Percentiles rank a stretch among this genome's conserved stretches.
These are phyloP conservation scores for Chouioia cunea DNA, from an alignment of 2,888 invertebrate genomes.

Conservation along the genomic window DNA sequence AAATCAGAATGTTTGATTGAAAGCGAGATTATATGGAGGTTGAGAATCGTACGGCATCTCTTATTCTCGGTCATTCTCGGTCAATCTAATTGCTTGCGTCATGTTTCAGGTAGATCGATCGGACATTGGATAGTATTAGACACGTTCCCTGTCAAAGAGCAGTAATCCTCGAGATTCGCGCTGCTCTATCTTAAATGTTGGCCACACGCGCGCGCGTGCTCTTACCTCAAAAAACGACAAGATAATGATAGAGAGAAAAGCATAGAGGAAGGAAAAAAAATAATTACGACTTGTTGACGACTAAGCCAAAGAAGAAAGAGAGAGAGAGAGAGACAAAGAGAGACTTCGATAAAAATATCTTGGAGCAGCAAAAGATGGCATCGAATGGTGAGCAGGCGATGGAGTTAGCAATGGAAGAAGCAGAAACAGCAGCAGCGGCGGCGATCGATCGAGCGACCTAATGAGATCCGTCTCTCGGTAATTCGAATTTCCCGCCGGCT, in stretches of 20 bases:
- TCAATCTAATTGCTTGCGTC: slow-evolving; percentile 29
- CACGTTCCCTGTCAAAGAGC: slow-evolving; percentile 23
- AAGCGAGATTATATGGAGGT: too few species aligned
- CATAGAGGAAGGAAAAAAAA: too few species aligned
- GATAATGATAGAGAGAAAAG: not conserved
- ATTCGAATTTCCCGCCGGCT: not conserved
- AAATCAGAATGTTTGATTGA: too few species aligned
- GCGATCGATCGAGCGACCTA: slow-evolving; percentile 1
- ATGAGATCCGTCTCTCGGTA: slow-evolving; percentile 13
- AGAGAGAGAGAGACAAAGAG: not conserved
- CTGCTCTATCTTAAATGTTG: not conserved
- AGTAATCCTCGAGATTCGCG: slow-evolving; percentile 31
- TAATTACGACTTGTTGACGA: not conserved
- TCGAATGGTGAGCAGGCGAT: not conserved
- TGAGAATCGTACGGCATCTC: too few species aligned
- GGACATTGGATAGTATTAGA: slow-evolving; percentile 32
- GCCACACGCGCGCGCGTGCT: not conserved
- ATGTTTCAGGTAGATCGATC: slow-evolving; percentile 36
- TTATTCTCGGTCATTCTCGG: too few species aligned
- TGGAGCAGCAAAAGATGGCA: not conserved
- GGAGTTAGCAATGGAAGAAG: not conserved
- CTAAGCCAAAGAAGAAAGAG: not conserved
- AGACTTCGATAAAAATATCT: slow-evolving; percentile 2
- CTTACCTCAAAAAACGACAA: not conserved
- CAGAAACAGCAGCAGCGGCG: not conserved